phyloP scores from a whole-genome alignment of 2,888 invertebrate species.

The Aromia moschata region DNA sequence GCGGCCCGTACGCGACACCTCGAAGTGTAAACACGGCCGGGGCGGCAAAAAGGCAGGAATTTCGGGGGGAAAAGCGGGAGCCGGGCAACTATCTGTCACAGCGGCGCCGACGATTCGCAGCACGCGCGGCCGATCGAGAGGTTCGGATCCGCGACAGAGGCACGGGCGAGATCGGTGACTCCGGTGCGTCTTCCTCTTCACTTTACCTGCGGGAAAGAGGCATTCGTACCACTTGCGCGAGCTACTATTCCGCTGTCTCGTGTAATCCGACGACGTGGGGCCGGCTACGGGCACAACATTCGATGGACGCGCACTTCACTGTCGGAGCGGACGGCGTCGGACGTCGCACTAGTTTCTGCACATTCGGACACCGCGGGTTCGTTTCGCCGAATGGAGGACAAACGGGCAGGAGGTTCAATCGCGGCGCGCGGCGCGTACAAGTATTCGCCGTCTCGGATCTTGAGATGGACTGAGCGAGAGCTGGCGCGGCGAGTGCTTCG shows the following conservation, averaged over 20 bases:
- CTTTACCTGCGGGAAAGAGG: constrained; percentile 53
- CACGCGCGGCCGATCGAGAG: constrained; percentile 14
- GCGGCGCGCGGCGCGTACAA: constrained; percentile 39
- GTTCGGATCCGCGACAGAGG: constrained; percentile 24
- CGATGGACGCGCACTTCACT: constrained; percentile 40
- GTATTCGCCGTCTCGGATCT: constrained; percentile 54
- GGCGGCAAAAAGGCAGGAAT: constrained; percentile 46
- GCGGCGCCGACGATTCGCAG: constrained; percentile 29
- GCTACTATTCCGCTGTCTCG: constrained; percentile 47
- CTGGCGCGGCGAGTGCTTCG: constrained; percentile 56
- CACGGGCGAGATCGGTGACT: constrained; percentile 25
- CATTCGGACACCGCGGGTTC: constrained; percentile 24
- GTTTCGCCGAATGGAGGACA: constrained; percentile 31
- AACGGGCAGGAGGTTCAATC: constrained; percentile 37
- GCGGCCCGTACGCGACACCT: background rate
- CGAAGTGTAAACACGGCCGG: constrained; percentile 14
- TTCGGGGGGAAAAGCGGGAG: constrained; percentile 44
- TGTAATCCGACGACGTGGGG: constrained; percentile 46
- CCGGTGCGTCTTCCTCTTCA: constrained; percentile 29
- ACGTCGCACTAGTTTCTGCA: constrained; percentile 29
- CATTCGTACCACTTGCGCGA: constrained; percentile 40
- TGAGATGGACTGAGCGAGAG: constrained; percentile 60
- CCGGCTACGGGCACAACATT: constrained; percentile 35
- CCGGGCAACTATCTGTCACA: constrained; percentile 49
- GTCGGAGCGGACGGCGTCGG: constrained; percentile 28